Evolutionary conservation across 2,797 vertebrate genomes (phyloP).

Genomic region (Prunella strophiata): DNA sequence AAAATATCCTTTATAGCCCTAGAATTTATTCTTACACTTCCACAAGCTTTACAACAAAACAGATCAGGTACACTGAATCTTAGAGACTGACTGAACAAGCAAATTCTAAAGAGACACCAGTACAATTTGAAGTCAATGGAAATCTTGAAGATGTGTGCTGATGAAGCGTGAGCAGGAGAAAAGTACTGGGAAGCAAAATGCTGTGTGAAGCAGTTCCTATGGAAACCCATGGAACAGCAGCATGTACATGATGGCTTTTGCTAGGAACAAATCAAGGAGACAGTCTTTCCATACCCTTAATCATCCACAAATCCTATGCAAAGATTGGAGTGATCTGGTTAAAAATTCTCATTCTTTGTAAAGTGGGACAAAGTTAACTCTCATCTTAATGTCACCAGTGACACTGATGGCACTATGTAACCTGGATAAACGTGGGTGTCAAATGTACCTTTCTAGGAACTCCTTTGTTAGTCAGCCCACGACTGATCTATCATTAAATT

Average conservation of each 20-base stretch:
- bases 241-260: background rate
- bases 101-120: background rate
- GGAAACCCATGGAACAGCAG: conserved; percentile 11
- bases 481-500: conserved; percentile 51
- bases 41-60: background rate
- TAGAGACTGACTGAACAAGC: background rate
- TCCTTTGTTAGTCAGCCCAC: conserved; percentile 70
- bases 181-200: background rate
- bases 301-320: background rate
- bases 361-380: conserved; percentile 21
- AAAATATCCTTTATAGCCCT: background rate
- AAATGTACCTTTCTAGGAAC: conserved; percentile 19
- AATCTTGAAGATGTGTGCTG: background rate
- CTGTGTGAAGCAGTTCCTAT: conserved; percentile 34
- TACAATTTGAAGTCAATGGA: background rate
- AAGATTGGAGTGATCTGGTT: background rate
- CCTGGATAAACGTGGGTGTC: conserved; percentile 25
- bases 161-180: background rate
- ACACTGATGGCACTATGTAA: conserved; percentile 16
- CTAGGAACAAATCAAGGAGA: background rate
- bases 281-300: background rate
- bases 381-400: conserved; percentile 8
- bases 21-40: background rate
- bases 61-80: background rate
- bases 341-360: conserved; percentile 1